A percentile compares a stretch with the other conserved stretches of the same genome.
These are phyloP conservation scores for Brachypodius melanocephalos DNA, from an alignment of 2,113 vertebrate species.

Conservation along the genomic window DNA sequence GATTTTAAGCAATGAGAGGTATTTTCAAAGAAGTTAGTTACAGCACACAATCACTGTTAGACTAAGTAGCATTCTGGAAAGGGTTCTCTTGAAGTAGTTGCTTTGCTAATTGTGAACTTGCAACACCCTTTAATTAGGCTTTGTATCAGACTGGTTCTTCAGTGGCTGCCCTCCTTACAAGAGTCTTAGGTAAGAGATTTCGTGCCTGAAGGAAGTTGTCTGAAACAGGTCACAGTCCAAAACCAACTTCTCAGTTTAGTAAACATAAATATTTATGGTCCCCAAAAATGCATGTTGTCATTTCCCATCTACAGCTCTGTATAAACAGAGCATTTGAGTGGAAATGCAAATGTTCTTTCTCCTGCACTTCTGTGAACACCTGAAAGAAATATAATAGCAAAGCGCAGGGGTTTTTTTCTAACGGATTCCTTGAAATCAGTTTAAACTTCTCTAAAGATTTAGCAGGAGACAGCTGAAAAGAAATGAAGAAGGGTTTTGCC, in stretches of 20 bases:
- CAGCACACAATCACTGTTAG: background rate
- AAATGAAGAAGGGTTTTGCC: constrained; percentile 54
- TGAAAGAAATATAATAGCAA: constrained; percentile 38
- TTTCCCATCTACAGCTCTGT: constrained; percentile 38
- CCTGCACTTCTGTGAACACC: constrained; percentile 19
- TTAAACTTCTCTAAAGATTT: constrained; percentile 69
- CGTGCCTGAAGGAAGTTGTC: background rate
- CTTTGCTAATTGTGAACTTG: background rate
- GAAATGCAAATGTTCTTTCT: constrained; percentile 59
- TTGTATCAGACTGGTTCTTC: background rate
- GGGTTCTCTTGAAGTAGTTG: background rate
- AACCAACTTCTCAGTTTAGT: constrained; percentile 22
- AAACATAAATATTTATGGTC: constrained; percentile 47
- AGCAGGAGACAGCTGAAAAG: constrained; percentile 53
- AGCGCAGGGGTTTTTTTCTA: constrained; percentile 26
- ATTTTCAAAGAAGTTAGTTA: background rate
- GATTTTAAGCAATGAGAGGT: background rate
- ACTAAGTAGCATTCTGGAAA: background rate
- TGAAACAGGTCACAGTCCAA: background rate
- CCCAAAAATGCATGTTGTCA: constrained; percentile 50
- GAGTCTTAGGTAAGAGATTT: background rate
- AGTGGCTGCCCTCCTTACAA: background rate
- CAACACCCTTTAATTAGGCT: background rate
- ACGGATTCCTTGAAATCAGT: constrained; percentile 60
- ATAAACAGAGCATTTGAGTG: constrained; percentile 47